phyloP scores from a whole-genome alignment of 2,797 vertebrate species.

The Syngnathus acus region DNA sequence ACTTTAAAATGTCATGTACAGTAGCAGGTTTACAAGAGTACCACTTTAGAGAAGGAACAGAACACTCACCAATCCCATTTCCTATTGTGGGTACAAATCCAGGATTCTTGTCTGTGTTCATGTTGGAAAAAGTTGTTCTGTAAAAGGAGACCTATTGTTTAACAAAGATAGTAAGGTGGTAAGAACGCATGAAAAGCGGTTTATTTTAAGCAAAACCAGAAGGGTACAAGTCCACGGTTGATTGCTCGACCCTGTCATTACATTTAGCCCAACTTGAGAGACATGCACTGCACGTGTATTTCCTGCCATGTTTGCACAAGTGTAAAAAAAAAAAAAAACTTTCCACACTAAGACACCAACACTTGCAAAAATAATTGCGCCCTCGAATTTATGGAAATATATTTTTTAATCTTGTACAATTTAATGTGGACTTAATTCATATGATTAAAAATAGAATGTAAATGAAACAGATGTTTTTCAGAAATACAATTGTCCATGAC shows the following conservation, averaged over 20 bases:
- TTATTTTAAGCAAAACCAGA: slow-evolving; percentile 16
- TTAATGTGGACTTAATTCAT: slow-evolving; percentile 1
- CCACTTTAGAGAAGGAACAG: neutral
- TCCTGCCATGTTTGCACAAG: slow-evolving; percentile 43
- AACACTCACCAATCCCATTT: slow-evolving; percentile 52
- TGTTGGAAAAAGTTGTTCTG: slow-evolving; percentile 37
- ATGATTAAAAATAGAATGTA: neutral
- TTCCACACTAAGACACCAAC: neutral
- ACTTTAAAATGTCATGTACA: neutral
- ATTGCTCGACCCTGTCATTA: slow-evolving; percentile 56
- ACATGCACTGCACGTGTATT: slow-evolving; percentile 38
- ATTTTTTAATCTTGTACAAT: neutral
- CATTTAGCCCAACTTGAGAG: neutral
- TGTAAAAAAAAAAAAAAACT: neutral
- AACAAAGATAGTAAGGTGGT: slow-evolving; percentile 19
- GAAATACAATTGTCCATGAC: neutral
- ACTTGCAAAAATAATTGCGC: neutral
- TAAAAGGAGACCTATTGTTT: neutral
- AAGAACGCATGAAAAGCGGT: slow-evolving; percentile 17
- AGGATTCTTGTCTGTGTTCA: slow-evolving; percentile 43
- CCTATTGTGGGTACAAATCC: slow-evolving; percentile 30
- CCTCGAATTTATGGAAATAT: neutral
- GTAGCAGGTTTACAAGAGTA: neutral
- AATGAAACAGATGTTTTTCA: neutral
- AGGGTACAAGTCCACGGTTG: slow-evolving; percentile 51